Base-by-base conservation (phyloP, 2,797 vertebrate species). In the Smutsia gigantea region DNA sequence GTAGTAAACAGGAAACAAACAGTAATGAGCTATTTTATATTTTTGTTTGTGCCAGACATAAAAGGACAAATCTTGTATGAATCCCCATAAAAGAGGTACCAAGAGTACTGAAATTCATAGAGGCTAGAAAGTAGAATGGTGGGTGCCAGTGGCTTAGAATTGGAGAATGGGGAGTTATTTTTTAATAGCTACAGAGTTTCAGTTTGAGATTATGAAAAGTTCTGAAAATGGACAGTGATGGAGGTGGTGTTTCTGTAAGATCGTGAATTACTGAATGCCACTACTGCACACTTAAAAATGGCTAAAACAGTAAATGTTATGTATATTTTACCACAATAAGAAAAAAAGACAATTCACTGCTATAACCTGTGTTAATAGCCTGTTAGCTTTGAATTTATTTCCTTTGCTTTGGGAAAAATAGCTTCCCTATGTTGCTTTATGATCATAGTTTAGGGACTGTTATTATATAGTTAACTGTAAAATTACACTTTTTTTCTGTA, bases 381-480 rank as follows among this genome's bases (percentile, higher is more conserved):
- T 69, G 49, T 91, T 53, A 49, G n/a, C 37, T 68, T 92, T 68
- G n/a, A 68, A 51, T 94, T 82, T 23, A 18, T 94, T 79, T 55
- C 68, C 15, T 83, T 78, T 84, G 77, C 37, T 93, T 85, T 53
- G 42, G n/a, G 75, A 75, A 92, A 37, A 92, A 90, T 42, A 82
- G 46, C 31, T 94, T 86, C 34, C n/a, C 63, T 6, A 8, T 64
- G 4, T 63, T 57, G 64, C 51, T 89, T 87, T 49, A 34, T 37
- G 63, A 81, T 34, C 66, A 53, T n/a, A 23, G 83, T 63, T 68
- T 78, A 90, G 34, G 29, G 74, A 46, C 25, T 31, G 23, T 88
- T 57, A 37, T 94, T 93, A 46, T 84, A 69, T 68, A 55, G 66
- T 93, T 97, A 97, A 92, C 95, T 87, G 81, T 51, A 88, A 90